Percentiles rank a stretch among this genome's conserved stretches.
phyloP scores from a whole-genome alignment of 2,113 vertebrate genomes.

The Dicaeum eximium region DNA sequence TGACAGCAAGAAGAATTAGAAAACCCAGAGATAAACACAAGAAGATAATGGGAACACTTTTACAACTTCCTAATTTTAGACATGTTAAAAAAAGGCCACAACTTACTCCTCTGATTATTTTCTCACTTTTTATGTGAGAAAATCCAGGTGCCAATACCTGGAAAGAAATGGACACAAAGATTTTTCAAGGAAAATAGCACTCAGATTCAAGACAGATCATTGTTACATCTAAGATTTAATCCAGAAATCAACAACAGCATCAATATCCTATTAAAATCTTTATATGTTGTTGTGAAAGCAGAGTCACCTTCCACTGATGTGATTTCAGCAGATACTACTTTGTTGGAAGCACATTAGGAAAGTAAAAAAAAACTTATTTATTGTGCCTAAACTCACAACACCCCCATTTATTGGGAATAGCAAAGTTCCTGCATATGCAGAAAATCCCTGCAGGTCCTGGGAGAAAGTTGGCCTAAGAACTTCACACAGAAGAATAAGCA shows the following conservation, averaged over 20 bases:
- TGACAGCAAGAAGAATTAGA: background rate
- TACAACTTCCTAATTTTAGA: background rate
- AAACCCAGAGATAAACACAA: background rate
- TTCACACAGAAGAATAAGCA: conserved; percentile 27
- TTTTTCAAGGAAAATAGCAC: background rate
- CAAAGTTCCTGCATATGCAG: background rate
- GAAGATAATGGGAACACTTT: background rate
- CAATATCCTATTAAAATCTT: background rate
- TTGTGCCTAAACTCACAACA: background rate
- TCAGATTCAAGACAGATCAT: background rate
- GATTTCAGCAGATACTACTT: background rate
- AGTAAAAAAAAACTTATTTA: background rate
- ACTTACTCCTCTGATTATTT: background rate
- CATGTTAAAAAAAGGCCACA: background rate
- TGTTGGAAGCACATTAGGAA: background rate
- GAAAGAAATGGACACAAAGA: background rate
- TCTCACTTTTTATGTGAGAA: background rate
- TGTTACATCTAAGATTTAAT: background rate
- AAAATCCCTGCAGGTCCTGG: background rate
- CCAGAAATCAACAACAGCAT: background rate
- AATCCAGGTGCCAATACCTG: background rate
- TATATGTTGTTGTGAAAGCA: background rate
- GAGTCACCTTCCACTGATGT: background rate
- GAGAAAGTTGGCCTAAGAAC: background rate
- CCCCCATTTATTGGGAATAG: background rate